Base-by-base conservation (phyloP, 2,888 invertebrate genomes). In the Cephus pulcher region DNA sequence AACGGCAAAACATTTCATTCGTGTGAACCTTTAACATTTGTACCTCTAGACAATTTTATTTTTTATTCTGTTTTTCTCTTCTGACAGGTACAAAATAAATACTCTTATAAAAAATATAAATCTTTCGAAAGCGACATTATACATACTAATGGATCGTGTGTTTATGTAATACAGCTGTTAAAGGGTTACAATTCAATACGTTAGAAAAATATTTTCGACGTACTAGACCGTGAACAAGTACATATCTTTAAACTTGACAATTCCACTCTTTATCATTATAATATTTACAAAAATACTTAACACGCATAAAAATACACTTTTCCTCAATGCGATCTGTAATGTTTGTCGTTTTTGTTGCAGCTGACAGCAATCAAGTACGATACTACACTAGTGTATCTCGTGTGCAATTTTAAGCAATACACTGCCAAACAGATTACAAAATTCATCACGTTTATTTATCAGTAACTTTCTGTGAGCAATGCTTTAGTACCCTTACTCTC, bases 51-150 rank as follows among this genome's bases (percentile, higher is more conserved):
- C 30, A n/a, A 33, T 30, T 79, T 56, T 76, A 34, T 74, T 32
- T 74, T 12, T 11, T 76, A 76, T 35, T 71, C 11, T 70, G 12
- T 76, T 70, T 76, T 70, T 76, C 80, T 79, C 80, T 80, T 80
- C 78, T 73, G 73, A 79, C 80, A 78, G 84, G 81, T 86, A 89
- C 82, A 86, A 85, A 88, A 86, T 89, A 88, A 88, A 89, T 88
- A 88, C 77, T 86, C 86, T 88, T 90, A 88, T 87, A 89, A 89
- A 88, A 90, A 90, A 90, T 90, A 90, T 87, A 88, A 88, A 88
- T 86, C 82, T 83, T 83, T 71, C 12, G 12, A 71, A 70, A 71
- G 71, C 12, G 32, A 71, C 32, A 33, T 12, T 34, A 71, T 12
- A 71, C 56, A 56, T 56, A 56, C 23, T 23, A 32, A 71, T 32